phyloP scores from a whole-genome alignment of 2,888 invertebrate species.

The Drosophila mercatorum region DNA sequence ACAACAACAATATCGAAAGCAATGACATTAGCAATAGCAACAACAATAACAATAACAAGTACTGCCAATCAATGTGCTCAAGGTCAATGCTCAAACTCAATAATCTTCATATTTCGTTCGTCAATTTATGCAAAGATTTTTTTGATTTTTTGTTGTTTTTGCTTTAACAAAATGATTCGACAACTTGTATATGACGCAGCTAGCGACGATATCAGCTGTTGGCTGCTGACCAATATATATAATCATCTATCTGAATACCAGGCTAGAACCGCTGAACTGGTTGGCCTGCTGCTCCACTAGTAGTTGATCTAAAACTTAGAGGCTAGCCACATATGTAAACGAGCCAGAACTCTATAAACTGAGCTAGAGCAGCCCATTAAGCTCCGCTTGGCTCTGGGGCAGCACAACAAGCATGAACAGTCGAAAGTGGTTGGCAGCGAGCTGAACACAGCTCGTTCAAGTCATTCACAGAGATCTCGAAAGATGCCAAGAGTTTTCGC shows the following conservation, averaged over 20 bases:
- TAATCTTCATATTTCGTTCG: neutral
- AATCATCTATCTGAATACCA: conserved; percentile 1
- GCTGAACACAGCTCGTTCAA: neutral
- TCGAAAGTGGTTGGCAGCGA: neutral
- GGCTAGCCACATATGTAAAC: conserved; percentile 18
- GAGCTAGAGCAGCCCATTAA: neutral
- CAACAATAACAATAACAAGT: conserved; percentile 31
- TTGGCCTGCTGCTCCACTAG: conserved; percentile 16
- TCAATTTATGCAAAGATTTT: conserved; percentile 35
- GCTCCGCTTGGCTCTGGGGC: neutral
- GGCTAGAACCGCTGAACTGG: conserved; percentile 52
- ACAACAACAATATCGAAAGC: conserved; percentile 23
- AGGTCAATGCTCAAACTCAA: conserved; percentile 72
- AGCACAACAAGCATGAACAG: neutral
- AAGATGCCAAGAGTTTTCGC: neutral
- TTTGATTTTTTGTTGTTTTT: neutral
- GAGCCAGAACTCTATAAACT: too few relatives aligned
- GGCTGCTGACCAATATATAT: conserved; percentile 4
- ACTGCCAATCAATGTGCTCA: conserved; percentile 47
- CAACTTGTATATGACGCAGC: conserved; percentile 34
- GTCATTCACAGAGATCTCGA: neutral
- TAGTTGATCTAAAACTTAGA: conserved; percentile 7
- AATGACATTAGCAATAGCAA: conserved; percentile 10
- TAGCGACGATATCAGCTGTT: conserved; percentile 33
- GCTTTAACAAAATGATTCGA: conserved; percentile 38